A percentile compares a stretch with the other conserved stretches of the same genome.
Evolutionary conservation across 1,140 invertebrate genomes (phyloP).

Genomic region (Idris sp.): DNA sequence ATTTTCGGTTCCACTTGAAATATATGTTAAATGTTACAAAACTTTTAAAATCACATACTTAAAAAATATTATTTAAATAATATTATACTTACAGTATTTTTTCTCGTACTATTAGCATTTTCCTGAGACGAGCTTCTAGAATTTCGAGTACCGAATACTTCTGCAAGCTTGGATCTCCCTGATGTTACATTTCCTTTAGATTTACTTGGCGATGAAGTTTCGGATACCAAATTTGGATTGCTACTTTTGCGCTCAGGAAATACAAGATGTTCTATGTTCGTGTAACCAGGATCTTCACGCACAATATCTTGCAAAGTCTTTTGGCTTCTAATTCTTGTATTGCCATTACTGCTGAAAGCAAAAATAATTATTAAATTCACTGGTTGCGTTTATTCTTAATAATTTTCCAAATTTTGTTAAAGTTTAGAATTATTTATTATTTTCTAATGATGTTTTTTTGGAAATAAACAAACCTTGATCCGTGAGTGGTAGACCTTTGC

Average conservation of each 20-base stretch:
- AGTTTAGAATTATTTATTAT: no score
- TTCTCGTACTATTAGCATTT: constrained; percentile 63
- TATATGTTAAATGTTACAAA: no score
- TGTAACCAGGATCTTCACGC: constrained; percentile 78
- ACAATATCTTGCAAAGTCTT: constrained; percentile 75
- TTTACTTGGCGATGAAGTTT: constrained; percentile 67
- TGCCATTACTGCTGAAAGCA: constrained; percentile 65
- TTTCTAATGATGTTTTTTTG: no score
- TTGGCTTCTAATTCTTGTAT: constrained; percentile 64
- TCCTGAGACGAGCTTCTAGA: constrained; percentile 72
- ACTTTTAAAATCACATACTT: no score
- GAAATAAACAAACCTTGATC: constrained; percentile 65
- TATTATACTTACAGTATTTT: constrained; percentile 72
- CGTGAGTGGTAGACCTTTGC: constrained; percentile 68
- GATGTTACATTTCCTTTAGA: constrained; percentile 64
- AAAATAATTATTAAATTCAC: constrained; percentile 29
- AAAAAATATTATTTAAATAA: no score
- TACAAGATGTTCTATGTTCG: constrained; percentile 81
- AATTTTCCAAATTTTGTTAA: no score
- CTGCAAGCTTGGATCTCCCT: constrained; percentile 76
- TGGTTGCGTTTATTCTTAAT: not conserved
- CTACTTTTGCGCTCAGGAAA: constrained; percentile 78
- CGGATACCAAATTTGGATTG: constrained; percentile 72
- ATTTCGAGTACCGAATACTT: constrained; percentile 76
- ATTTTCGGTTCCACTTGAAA: no score